These are phyloP conservation scores for Heliconius congener DNA, from an alignment of 1,140 invertebrate genomes.

Conservation along the genomic window DNA sequence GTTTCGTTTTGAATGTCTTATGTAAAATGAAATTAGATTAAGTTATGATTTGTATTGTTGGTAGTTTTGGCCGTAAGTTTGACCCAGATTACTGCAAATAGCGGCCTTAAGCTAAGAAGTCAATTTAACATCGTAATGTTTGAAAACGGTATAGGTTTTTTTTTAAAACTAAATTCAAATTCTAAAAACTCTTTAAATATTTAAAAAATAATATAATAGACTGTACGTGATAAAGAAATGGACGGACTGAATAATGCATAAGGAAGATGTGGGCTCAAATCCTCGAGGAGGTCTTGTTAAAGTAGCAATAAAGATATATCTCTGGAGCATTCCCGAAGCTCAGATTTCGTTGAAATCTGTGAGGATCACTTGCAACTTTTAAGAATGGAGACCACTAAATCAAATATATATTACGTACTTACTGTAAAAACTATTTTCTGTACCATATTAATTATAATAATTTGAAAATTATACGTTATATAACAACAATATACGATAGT, in stretches of 20 bases:
- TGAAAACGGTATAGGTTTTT: background rate
- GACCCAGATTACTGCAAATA: background rate
- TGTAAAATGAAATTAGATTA: conserved; percentile 19
- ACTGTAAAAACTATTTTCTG: background rate
- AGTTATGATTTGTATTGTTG: conserved; percentile 10
- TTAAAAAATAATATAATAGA: background rate
- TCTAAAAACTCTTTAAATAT: background rate
- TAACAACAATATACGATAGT: too few relatives aligned
- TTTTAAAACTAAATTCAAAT: background rate
- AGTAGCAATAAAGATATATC: background rate
- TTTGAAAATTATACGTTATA: too few relatives aligned
- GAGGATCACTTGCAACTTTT: background rate
- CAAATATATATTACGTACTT: background rate
- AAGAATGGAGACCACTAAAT: background rate
- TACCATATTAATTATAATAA: background rate
- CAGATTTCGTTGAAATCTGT: conserved; percentile 8
- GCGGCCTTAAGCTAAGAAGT: background rate
- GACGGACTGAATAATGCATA: background rate
- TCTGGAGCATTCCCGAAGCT: conserved; percentile 5
- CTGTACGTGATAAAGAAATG: background rate
- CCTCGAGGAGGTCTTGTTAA: background rate
- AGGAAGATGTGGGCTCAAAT: background rate
- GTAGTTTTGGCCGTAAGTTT: background rate
- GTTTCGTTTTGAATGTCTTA: conserved; percentile 25
- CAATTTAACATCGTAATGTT: background rate